These are phyloP conservation scores for Oscheius sp. DNA, from an alignment of 2,888 invertebrate genomes.

Conservation along the genomic window DNA sequence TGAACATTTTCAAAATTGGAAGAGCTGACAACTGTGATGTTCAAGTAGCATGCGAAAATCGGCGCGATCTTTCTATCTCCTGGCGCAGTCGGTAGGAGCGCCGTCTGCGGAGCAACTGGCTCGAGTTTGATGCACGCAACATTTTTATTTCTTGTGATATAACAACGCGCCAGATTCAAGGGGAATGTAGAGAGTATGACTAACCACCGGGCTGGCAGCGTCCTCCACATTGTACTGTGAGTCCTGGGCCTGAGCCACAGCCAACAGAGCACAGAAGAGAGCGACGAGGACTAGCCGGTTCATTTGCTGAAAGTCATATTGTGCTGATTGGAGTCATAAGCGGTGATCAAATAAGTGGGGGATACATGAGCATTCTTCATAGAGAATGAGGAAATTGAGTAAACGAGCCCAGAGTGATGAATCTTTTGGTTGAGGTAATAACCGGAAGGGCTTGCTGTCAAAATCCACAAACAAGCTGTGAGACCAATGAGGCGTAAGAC, in stretches of 20 bases:
- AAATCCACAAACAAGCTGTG: conserved; percentile 15
- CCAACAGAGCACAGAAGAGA: conserved; percentile 26
- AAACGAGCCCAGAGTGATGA: background rate
- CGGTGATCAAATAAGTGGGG: conserved; percentile 1
- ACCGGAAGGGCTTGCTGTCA: background rate
- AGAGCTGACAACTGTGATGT: too few relatives aligned
- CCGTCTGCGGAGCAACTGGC: too few relatives aligned
- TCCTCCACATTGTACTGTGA: conserved; percentile 4
- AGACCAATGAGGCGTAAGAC: conserved; percentile 4
- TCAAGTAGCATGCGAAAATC: too few relatives aligned
- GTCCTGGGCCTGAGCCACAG: conserved; percentile 17
- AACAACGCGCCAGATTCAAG: too few relatives aligned
- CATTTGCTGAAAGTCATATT: conserved; percentile 13
- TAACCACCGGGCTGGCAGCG: background rate
- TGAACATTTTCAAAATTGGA: background rate
- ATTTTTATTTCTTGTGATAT: too few relatives aligned
- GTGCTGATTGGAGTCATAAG: background rate
- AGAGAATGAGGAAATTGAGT: background rate
- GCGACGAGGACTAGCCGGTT: conserved; percentile 31
- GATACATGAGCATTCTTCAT: too few relatives aligned
- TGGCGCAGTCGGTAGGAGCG: too few relatives aligned
- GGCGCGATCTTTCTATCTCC: too few relatives aligned
- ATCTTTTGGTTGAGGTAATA: background rate
- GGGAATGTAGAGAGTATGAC: too few relatives aligned
- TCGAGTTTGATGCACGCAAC: too few relatives aligned